Conservation (phyloP, 1,140 invertebrate species). For the Temnothorax nylanderi region DNA sequence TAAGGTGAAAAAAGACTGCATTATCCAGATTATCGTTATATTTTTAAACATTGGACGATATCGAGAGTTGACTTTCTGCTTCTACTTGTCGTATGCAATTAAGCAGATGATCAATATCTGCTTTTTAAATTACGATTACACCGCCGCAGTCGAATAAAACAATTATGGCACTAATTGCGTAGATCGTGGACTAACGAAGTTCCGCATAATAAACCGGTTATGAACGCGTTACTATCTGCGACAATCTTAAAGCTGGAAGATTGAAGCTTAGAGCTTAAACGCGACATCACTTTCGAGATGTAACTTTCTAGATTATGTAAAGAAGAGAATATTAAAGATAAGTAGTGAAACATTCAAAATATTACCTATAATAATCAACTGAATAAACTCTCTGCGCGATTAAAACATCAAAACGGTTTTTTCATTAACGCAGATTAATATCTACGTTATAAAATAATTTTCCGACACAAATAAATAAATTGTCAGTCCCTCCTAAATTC, state of each 20-base stretch:
- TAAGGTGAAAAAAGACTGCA: background rate
- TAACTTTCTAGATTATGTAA: background rate
- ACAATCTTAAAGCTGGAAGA: slow-evolving; percentile 16
- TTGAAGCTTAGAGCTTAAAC: background rate
- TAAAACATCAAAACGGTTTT: background rate
- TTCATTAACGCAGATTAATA: background rate
- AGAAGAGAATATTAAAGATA: background rate
- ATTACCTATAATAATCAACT: background rate
- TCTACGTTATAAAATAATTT: background rate
- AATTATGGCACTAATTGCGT: slow-evolving; percentile 25
- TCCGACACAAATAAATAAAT: background rate
- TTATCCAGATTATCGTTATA: background rate
- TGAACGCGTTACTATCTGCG: background rate
- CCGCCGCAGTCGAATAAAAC: background rate
- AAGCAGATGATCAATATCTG: background rate
- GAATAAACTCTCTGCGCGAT: background rate
- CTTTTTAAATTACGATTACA: background rate
- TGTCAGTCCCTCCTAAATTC: background rate
- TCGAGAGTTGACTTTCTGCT: background rate
- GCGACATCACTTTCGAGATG: background rate
- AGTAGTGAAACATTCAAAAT: background rate
- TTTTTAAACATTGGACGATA: background rate
- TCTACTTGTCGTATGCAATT: background rate
- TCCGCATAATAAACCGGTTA: slow-evolving; percentile 20
- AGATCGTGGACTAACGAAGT: background rate